A percentile compares a stretch with the other conserved stretches of the same genome.
These are phyloP conservation scores for Lymantria dispar DNA, from an alignment of 2,888 invertebrate genomes.

Conservation along the genomic window DNA sequence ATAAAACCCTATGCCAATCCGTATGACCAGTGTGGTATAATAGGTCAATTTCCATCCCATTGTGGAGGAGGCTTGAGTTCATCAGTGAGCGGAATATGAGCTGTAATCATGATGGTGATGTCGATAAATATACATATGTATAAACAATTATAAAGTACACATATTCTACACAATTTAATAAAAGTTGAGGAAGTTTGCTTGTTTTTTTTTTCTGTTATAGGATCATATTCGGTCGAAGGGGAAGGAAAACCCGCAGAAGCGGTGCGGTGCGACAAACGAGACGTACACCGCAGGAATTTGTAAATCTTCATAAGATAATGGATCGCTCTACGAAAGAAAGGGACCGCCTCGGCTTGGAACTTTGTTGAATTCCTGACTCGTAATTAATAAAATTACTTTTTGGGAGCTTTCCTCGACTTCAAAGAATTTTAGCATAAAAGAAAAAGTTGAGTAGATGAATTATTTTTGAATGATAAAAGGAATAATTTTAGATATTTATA, in stretches of 20 bases:
- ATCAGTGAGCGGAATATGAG: no score
- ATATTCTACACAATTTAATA: background rate
- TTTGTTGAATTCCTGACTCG: constrained; percentile 81
- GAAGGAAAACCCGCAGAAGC: constrained; percentile 3
- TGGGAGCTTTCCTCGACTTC: constrained; percentile 80
- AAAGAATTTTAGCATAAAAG: constrained; percentile 81
- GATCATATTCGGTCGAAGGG: constrained; percentile 19
- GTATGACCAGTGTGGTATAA: no score
- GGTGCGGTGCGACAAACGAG: constrained; percentile 31
- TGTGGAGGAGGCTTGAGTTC: no score
- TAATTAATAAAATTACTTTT: constrained; percentile 83
- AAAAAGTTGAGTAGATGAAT: constrained; percentile 82
- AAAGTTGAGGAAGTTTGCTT: background rate
- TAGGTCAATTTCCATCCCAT: no score
- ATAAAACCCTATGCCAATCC: no score
- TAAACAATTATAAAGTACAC: no score
- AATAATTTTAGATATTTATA: constrained; percentile 76
- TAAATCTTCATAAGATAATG: constrained; percentile 82
- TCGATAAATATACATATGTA: no score
- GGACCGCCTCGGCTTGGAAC: constrained; percentile 76
- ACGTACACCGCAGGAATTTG: constrained; percentile 76
- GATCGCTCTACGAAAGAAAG: constrained; percentile 77
- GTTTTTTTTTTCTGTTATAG: constrained; percentile 11
- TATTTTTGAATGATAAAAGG: constrained; percentile 79
- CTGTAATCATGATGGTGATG: no score